Conservation (phyloP, 2,113 vertebrate genomes). For the Oryzias melastigma region DNA sequence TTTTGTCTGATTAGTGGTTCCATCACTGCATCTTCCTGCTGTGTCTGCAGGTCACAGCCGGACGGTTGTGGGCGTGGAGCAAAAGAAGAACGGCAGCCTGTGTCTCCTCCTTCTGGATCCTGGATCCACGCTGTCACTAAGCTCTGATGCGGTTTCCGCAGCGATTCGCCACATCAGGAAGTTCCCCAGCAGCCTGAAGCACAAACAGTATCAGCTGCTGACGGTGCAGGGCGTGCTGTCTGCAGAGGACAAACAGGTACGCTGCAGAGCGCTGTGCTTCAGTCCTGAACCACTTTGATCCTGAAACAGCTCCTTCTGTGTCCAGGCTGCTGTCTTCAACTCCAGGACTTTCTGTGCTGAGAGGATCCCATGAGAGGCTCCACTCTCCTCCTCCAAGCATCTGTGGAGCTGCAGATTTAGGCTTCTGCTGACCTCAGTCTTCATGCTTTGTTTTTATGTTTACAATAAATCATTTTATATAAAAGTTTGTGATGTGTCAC, state of each 20-base stretch:
- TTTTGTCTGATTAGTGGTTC: neutral
- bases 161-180: slow-evolving; percentile 77
- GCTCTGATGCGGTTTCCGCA: slow-evolving; percentile 56
- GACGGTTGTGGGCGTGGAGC: slow-evolving; percentile 88
- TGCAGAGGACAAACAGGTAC: slow-evolving; percentile 85
- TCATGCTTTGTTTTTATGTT: too few species aligned
- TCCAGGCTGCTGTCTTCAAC: slow-evolving; percentile 79
- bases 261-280: neutral
- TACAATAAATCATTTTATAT: too few species aligned
- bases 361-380: slow-evolving; percentile 82
- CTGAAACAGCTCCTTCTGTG: neutral
- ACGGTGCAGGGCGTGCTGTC: slow-evolving; percentile 81
- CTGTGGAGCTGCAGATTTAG: too few species aligned
- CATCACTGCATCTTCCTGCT: neutral
- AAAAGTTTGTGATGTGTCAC: too few species aligned
- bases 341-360: slow-evolving; percentile 84
- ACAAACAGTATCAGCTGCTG: slow-evolving; percentile 92
- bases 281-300: too few species aligned
- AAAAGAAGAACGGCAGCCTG: slow-evolving; percentile 83
- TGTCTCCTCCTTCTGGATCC: slow-evolving; percentile 90
- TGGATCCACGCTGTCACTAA: slow-evolving; percentile 75
- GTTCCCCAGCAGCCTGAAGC: slow-evolving; percentile 82
- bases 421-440: too few species aligned
- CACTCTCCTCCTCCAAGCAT: too few species aligned
- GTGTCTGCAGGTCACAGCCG: slow-evolving; percentile 86